Evolutionary conservation across 2,888 invertebrate genomes (phyloP).

Genomic region (Gastrophysa polygoni): DNA sequence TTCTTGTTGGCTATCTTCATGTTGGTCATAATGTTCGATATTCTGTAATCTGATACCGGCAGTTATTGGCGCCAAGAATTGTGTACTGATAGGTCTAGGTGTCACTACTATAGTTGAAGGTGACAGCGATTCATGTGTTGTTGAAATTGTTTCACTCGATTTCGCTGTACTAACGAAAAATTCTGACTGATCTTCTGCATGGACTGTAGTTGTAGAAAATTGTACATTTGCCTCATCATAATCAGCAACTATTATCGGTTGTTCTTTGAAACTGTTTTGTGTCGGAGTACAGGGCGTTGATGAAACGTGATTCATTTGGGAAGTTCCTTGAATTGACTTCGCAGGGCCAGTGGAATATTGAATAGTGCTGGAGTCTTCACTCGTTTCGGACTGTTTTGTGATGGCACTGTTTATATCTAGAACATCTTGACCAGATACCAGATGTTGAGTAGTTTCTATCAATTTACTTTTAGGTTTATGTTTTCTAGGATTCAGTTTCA

Average conservation of each 20-base stretch:
- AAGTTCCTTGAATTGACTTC: conserved; percentile 19
- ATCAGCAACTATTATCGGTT: conserved; percentile 57
- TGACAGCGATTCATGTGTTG: conserved; percentile 30
- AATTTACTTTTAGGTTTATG: conserved; percentile 58
- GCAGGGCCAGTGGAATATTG: conserved; percentile 19
- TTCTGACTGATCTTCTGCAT: conserved; percentile 28
- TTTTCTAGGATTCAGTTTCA: conserved; percentile 41
- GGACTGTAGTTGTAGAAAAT: conserved; percentile 43
- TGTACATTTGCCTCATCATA: conserved; percentile 43
- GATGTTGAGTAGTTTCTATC: conserved; percentile 65
- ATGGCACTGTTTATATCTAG: conserved; percentile 66
- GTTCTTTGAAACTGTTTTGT: conserved; percentile 42
- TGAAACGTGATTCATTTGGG: conserved; percentile 23
- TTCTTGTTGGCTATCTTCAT: conserved; percentile 44
- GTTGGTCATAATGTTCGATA: conserved; percentile 37
- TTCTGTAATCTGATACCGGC: conserved; percentile 65
- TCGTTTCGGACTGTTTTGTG: conserved; percentile 11
- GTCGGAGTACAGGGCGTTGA: conserved; percentile 33
- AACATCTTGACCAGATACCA: conserved; percentile 69
- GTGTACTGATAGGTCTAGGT: conserved; percentile 63
- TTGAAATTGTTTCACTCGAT: conserved; percentile 38
- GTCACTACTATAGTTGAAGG: conserved; percentile 59
- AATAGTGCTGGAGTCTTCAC: conserved; percentile 14
- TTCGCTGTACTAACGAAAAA: conserved; percentile 42
- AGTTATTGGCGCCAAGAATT: conserved; percentile 66